Percentiles rank a stretch among this genome's conserved stretches.
Evolutionary conservation across 2,797 vertebrate species (phyloP).

Genomic region (Hylomyscus alleni): DNA sequence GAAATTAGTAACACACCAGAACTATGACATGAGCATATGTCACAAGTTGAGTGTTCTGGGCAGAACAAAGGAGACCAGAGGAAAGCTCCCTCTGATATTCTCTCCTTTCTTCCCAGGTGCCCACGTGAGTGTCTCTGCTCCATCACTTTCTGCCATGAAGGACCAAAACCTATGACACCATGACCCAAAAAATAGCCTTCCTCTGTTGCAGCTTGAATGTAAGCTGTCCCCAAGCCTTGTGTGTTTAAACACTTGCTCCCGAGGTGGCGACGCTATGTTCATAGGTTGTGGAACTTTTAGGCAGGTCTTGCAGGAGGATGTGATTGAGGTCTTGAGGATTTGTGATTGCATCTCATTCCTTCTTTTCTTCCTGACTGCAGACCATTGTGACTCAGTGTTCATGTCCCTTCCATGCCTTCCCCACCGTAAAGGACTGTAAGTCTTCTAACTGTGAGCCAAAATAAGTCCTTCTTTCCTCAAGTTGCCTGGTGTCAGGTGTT

Average conservation of each 20-base stretch:
- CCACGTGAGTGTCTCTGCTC: background rate
- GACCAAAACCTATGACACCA: background rate
- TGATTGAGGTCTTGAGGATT: background rate
- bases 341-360: no score
- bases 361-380: background rate
- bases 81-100: background rate
- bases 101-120: background rate
- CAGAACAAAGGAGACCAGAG: background rate
- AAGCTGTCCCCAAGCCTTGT: background rate
- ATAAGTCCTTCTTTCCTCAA: background rate
- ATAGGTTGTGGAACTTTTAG: background rate
- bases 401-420: background rate
- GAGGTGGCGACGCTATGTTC: background rate
- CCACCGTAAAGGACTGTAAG: background rate
- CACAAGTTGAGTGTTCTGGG: background rate
- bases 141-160: background rate
- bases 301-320: background rate
- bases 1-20: background rate
- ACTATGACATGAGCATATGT: no score
- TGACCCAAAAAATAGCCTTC: background rate
- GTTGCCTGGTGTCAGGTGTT: background rate
- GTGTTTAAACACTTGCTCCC: background rate
- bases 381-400: background rate
- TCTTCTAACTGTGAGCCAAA: background rate
- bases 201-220: background rate